phyloP scores from a whole-genome alignment of 1,140 invertebrate species.

The Pemphigus obesinymphae region DNA sequence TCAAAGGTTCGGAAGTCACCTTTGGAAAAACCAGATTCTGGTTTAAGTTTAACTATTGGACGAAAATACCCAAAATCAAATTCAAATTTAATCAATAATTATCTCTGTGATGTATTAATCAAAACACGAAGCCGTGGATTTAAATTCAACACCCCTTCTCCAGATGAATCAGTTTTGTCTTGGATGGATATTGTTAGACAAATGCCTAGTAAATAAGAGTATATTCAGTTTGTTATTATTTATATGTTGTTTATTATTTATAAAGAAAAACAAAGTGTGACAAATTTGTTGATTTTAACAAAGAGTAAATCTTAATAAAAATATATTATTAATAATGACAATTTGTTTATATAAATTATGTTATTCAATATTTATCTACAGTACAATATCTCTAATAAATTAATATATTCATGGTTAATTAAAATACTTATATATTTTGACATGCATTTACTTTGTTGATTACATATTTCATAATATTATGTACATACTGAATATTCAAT shows the following conservation, averaged over 20 bases:
- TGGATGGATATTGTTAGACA: constrained; percentile 38
- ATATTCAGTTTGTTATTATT: too few species aligned
- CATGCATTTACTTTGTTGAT: neutral
- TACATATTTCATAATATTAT: neutral
- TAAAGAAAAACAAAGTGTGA: neutral
- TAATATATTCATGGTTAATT: too few species aligned
- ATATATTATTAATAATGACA: neutral
- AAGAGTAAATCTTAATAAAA: neutral
- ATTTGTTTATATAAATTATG: neutral
- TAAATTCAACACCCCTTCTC: constrained; percentile 19
- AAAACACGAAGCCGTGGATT: constrained; percentile 11
- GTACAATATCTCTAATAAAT: neutral
- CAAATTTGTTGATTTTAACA: neutral
- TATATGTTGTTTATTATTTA: too few species aligned
- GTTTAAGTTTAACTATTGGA: neutral
- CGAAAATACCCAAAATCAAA: constrained; percentile 21
- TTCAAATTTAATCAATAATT: constrained; percentile 21
- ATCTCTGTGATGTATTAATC: constrained; percentile 13
- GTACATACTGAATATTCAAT: neutral
- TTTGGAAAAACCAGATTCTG: constrained; percentile 25
- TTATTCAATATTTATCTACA: neutral
- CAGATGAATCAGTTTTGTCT: constrained; percentile 19
- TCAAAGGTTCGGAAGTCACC: neutral
- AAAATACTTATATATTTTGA: too few species aligned
- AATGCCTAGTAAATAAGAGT: constrained; percentile 19